Evolutionary conservation across 1,140 invertebrate species (phyloP), one percentile per base, ranked within the genome.

Genomic region (Homarus americanus): DNA sequence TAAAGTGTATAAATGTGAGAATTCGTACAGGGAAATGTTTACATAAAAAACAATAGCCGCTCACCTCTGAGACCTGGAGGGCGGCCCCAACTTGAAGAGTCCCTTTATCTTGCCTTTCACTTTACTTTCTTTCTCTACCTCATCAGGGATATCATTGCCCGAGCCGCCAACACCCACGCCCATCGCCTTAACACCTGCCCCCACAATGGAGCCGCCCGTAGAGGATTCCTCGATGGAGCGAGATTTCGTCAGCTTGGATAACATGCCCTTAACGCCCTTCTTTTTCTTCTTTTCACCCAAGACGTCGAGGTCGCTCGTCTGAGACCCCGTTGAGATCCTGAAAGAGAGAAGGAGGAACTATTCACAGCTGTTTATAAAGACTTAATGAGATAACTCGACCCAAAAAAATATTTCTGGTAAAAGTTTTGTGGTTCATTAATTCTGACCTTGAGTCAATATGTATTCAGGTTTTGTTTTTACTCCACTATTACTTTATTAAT

Each of bases 211-310:
- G 66, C 93, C 93, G 17, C 93, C 94, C 5, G 93, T 94, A 15
- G 82, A 73, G 0, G 93, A 92, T 32, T 94, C 94, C 93, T 97
- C 97, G 72, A 97, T 96, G 87, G 96, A 97, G 49, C 96, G 96
- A 0, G 97, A 97, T 95, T 98, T 98, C 15, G 97, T 97, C 32
- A 98, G 94, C 93, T 97, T 97, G 92, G 97, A 97, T 79, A 98
- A 94, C 94, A 98, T 98, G 40, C 96, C 97, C 93, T 98, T 97
- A 73, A 98, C 94, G 53, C 97, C 96, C 94, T 97, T 97, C 94
- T 97, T 96, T 93, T 97, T 97, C 93, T 97, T 97, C 93, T 97
- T 97, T 78, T 96, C 96, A 20, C 94, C 94, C 7, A 94, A 94
- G 2, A 96, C 95, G 2, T 97, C 94, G 84, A 97, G 95, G 93